Percentiles rank a stretch among this genome's conserved stretches.
Conservation (phyloP, 1,140 invertebrate genomes). For the Drosophila kohkoa region DNA sequence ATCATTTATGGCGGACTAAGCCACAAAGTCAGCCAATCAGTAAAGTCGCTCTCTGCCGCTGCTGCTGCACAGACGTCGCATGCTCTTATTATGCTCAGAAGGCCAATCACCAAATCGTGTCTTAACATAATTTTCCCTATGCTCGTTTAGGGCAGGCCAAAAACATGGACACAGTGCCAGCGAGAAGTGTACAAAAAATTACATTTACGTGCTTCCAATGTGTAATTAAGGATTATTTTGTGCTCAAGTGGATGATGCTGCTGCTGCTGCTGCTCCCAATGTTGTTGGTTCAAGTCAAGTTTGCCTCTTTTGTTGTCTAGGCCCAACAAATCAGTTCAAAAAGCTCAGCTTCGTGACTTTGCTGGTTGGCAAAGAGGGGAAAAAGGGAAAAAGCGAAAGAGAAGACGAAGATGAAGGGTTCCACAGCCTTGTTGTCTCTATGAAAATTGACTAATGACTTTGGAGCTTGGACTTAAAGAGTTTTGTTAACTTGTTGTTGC, state of each 20-base stretch:
- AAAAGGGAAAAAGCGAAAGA: background rate
- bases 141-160: slow-evolving; percentile 34
- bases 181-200: slow-evolving; percentile 73
- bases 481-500: slow-evolving; percentile 38
- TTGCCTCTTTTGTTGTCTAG: slow-evolving; percentile 60
- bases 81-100: slow-evolving; percentile 47
- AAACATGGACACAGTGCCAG: slow-evolving; percentile 51
- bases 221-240: slow-evolving; percentile 83
- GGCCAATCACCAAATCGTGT: slow-evolving; percentile 79
- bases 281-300: background rate
- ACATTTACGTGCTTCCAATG: slow-evolving; percentile 83
- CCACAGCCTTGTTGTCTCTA: slow-evolving; percentile 56
- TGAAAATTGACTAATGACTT: slow-evolving; percentile 77
- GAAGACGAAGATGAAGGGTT: slow-evolving; percentile 3
- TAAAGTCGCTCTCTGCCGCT: slow-evolving; percentile 38
- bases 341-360: slow-evolving; percentile 71
- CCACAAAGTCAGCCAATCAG: slow-evolving; percentile 61
- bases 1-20: slow-evolving; percentile 61
- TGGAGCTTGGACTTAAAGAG: slow-evolving; percentile 52
- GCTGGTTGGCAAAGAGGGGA: slow-evolving; percentile 1
- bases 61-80: slow-evolving; percentile 4
- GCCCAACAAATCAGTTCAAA: slow-evolving; percentile 77
- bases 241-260: slow-evolving; percentile 68
- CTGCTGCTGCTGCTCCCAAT: slow-evolving; percentile 31
- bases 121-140: slow-evolving; percentile 79